Percentiles rank a stretch among this genome's conserved stretches.
Evolutionary conservation across 2,797 vertebrate genomes (phyloP).

Genomic region (Anguilla marmorata): DNA sequence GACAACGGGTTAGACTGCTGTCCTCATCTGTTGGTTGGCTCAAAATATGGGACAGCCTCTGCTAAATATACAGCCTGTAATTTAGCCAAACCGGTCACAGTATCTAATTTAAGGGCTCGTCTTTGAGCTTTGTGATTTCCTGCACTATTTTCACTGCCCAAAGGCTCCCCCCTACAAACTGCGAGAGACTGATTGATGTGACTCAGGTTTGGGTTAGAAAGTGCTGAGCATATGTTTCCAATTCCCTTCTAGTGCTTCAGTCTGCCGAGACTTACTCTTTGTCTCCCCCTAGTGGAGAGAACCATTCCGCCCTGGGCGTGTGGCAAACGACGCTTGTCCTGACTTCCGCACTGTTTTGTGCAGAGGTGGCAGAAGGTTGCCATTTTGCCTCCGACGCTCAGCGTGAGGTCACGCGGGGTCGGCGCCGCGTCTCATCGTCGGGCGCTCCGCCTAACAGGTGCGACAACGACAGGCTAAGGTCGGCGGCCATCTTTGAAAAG

Average conservation of each 20-base stretch:
- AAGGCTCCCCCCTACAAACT: neutral
- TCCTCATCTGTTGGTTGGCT: conserved; percentile 58
- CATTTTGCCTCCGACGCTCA: neutral
- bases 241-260: neutral
- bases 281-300: neutral
- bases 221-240: neutral
- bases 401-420: neutral
- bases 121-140: conserved; percentile 24
- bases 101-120: conserved; percentile 26
- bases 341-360: neutral
- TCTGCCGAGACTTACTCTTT: neutral
- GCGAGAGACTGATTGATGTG: conserved; percentile 14
- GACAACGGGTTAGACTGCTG: conserved; percentile 54
- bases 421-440: neutral
- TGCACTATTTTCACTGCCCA: conserved; percentile 17
- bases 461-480: neutral
- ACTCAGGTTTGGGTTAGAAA: neutral
- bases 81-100: conserved; percentile 54
- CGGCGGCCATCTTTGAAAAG: neutral
- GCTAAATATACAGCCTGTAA: conserved; percentile 69
- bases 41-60: conserved; percentile 55
- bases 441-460: neutral
- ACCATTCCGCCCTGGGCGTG: neutral
- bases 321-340: neutral
- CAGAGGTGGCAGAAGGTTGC: neutral